Evolutionary conservation across 2,113 vertebrate genomes (phyloP).

Genomic region (Platysternon megacephalum): DNA sequence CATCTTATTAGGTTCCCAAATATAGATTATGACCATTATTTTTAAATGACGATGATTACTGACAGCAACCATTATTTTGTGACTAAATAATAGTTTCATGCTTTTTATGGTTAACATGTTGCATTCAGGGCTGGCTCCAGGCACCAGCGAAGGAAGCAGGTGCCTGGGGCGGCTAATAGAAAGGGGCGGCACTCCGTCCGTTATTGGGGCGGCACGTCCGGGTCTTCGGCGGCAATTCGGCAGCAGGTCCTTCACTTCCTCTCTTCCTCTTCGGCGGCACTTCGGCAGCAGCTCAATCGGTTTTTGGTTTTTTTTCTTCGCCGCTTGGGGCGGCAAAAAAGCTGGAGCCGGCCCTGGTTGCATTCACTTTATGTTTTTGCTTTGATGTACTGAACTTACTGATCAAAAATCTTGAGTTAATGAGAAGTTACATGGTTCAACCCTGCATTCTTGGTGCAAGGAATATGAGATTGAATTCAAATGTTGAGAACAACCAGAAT

Average conservation of each 20-base stretch:
- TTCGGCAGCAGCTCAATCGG: too few species aligned
- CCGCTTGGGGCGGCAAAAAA: too few species aligned
- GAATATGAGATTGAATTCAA: background rate
- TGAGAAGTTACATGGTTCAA: background rate
- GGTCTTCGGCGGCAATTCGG: too few species aligned
- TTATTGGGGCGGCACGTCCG: too few species aligned
- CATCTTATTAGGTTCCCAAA: background rate
- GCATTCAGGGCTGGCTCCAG: background rate
- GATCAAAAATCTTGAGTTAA: background rate
- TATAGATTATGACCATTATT: background rate
- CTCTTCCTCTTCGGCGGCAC: too few species aligned
- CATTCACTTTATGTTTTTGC: background rate
- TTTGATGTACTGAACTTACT: background rate
- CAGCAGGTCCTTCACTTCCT: too few species aligned
- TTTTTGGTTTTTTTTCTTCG: too few species aligned
- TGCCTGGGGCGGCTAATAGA: too few species aligned
- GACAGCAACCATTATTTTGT: background rate
- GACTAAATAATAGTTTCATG: conserved; percentile 5
- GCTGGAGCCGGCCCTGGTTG: background rate
- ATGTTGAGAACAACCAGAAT: background rate
- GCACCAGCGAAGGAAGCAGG: too few species aligned
- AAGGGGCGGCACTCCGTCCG: too few species aligned
- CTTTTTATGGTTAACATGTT: background rate
- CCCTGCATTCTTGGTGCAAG: background rate
- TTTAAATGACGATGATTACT: background rate